Base-by-base conservation (phyloP, 92 coral and sea anemone species). In the Epizoanthus scotinus region DNA sequence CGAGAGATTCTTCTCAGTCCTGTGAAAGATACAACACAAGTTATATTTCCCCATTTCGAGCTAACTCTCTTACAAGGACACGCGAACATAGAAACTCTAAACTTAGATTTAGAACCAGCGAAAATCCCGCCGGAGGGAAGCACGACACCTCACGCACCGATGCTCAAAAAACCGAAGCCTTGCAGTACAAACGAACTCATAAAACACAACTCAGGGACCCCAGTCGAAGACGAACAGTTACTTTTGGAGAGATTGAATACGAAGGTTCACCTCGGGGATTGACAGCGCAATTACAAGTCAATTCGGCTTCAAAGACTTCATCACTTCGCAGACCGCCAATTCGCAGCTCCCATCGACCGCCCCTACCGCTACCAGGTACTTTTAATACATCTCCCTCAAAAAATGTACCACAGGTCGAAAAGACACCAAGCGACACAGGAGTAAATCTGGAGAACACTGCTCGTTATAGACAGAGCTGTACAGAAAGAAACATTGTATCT, bases 201-300 rank as follows among this genome's bases (percentile, higher is more conserved):
- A 89, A 74, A 73, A 47, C 84, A 14, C 85, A 60, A 0, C 50
- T 64, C 7, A 63, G 88, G 50, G 97, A 93, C 67, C 69, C 83
- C 0, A 68, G 82, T 22, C 74, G 97, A n/a, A 84, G 97, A 4
- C 81, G 90, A 59, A 93, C 97, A 18, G 97, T 93, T n/a, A 93
- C 97, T 40, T 93, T 93, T 78, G 97, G 97, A 3, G 91, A 87
- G 24, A 90, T 54, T 19, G 97, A 85, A 38, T 71, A 72, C 22
- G 86, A 71, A 44, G 60, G 71, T 17, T 28, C 40, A 58, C 80
- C 81, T 0, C 81, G 81, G 0, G 40, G 56, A 60, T 36, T 21
- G 5, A 31, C 81, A 20, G 17, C 81, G 10, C 68, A 59, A 75
- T 26, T 74, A 9, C 68, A 59, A 75, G 49, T 74, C 9, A 67